phyloP scores from a whole-genome alignment of 2,113 vertebrate species.

The Campylomormyrus numenius region DNA sequence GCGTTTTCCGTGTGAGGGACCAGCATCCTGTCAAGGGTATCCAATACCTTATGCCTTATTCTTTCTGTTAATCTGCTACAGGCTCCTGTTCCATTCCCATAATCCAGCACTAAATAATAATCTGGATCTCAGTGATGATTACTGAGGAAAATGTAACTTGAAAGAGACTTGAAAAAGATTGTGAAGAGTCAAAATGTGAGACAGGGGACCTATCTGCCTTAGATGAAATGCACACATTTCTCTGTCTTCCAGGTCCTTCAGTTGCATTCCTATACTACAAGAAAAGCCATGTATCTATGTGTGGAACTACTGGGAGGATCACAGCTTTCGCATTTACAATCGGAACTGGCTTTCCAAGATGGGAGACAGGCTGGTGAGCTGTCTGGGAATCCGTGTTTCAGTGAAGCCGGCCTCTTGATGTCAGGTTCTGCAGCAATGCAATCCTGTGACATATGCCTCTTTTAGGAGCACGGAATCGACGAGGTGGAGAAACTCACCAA shows the following conservation, averaged over 20 bases:
- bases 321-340: conserved; percentile 74
- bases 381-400: not conserved
- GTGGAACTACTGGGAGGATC: conserved; percentile 84
- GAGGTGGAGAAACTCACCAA: conserved; percentile 70
- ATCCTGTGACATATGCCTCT: not conserved
- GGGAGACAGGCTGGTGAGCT: conserved; percentile 75
- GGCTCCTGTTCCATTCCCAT: not conserved
- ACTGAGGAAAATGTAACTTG: not conserved
- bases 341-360: conserved; percentile 80
- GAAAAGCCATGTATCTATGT: conserved; percentile 75
- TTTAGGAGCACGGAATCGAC: conserved; percentile 74
- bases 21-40: not conserved
- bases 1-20: not conserved
- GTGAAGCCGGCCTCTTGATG: not conserved
- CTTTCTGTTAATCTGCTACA: not conserved
- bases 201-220: not conserved
- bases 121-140: not conserved
- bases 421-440: not conserved
- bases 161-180: not conserved
- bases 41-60: not conserved
- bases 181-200: not conserved
- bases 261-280: conserved; percentile 64
- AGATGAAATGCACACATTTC: not conserved
- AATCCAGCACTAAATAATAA: not conserved
- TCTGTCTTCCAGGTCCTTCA: conserved; percentile 64